Evolutionary conservation across 1,140 invertebrate species (phyloP).

Genomic region (Cotesia typhae): DNA sequence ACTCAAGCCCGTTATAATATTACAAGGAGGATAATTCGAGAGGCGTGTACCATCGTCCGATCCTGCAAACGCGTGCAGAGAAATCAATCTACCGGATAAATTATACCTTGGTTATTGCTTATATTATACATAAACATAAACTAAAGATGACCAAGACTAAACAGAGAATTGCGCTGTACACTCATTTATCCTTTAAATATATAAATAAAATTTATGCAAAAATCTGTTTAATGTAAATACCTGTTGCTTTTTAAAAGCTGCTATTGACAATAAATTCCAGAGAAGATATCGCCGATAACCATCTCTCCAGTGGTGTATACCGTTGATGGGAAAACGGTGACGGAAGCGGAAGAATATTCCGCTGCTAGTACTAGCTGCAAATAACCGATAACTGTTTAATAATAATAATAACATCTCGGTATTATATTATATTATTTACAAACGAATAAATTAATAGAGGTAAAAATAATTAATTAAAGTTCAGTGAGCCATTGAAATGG

Average conservation of each 20-base stretch:
- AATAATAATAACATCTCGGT: not conserved
- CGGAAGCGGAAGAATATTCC: not conserved
- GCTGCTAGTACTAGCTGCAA: not conserved
- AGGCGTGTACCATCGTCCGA: slow-evolving; percentile 12
- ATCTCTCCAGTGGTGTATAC: too few species aligned
- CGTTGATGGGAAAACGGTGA: too few species aligned
- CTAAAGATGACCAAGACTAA: too few species aligned
- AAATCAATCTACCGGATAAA: slow-evolving; percentile 27
- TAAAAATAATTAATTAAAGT: too few species aligned
- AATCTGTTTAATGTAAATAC: too few species aligned
- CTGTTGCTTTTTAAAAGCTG: not conserved
- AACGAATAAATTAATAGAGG: too few species aligned
- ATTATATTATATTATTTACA: not conserved
- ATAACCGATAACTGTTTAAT: not conserved
- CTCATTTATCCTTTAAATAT: too few species aligned
- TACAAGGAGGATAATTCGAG: slow-evolving; percentile 19
- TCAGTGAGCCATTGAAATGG: slow-evolving; percentile 9
- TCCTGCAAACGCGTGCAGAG: slow-evolving; percentile 15
- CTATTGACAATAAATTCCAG: not conserved
- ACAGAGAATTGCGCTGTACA: too few species aligned
- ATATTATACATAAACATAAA: too few species aligned
- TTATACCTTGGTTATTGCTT: slow-evolving; percentile 14
- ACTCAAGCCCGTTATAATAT: too few species aligned
- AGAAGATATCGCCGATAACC: too few species aligned
- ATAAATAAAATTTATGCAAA: too few species aligned